phyloP scores from a whole-genome alignment of 2,888 invertebrate species.

The Phrixothrix hirtus region DNA sequence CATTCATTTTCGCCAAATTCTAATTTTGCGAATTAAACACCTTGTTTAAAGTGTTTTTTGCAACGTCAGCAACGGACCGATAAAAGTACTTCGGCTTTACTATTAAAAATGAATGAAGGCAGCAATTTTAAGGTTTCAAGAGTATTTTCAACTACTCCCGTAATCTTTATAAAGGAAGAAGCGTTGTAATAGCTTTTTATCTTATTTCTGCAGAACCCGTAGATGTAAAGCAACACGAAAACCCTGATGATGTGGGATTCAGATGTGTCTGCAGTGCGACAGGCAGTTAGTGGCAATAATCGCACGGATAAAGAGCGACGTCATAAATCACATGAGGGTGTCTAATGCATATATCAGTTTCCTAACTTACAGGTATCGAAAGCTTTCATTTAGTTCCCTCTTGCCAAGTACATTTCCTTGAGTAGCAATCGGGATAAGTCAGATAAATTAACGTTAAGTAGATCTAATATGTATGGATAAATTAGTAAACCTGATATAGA shows the following conservation, averaged over 20 bases:
- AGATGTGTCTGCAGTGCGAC: slow-evolving; percentile 32
- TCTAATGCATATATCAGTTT: slow-evolving; percentile 30
- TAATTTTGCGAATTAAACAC: slow-evolving; percentile 25
- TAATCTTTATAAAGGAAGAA: slow-evolving; percentile 26
- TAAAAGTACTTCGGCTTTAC: slow-evolving; percentile 21
- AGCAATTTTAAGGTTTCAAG: slow-evolving; percentile 22
- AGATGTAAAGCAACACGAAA: slow-evolving; percentile 29
- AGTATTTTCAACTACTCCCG: slow-evolving; percentile 22
- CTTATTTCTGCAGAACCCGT: slow-evolving; percentile 27
- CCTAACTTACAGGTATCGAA: slow-evolving; percentile 24
- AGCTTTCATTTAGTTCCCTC: slow-evolving; percentile 17
- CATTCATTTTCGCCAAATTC: slow-evolving; percentile 29
- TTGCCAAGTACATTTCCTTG: slow-evolving; percentile 4
- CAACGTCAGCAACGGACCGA: slow-evolving; percentile 15
- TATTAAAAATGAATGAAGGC: slow-evolving; percentile 26
- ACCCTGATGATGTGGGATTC: slow-evolving; percentile 30
- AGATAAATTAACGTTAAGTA: too few species aligned
- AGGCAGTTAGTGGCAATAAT: slow-evolving; percentile 32
- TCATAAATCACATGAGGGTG: slow-evolving; percentile 30
- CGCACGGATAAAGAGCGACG: slow-evolving; percentile 30
- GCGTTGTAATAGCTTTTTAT: slow-evolving; percentile 28
- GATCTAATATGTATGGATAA: too few species aligned
- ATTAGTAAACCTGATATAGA: too few species aligned
- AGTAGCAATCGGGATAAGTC: neutral
- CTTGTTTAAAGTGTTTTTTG: slow-evolving; percentile 9